Base-by-base conservation (phyloP, 2,797 vertebrate species). In the Mycteria americana region DNA sequence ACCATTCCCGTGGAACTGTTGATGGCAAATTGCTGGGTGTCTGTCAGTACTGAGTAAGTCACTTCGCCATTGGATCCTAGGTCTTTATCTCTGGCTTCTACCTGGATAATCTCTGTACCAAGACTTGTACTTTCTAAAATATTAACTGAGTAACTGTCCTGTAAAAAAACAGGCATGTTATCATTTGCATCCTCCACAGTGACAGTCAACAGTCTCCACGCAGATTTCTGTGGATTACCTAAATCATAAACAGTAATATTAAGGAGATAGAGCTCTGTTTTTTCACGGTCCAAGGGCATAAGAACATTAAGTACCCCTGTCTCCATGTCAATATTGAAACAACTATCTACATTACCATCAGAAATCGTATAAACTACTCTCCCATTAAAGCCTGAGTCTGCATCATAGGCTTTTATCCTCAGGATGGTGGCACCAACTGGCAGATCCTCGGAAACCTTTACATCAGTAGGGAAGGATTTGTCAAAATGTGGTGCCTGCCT, bases 311-410 rank as follows among this genome's bases (percentile, higher is more conserved):
- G 98, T 24, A 99, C 95, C 7, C 99, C 99, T 0, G 97, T 99
- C 65, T 99, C 98, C 98, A 99, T 98, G 91, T 99, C 98, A 72
- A 99, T 99, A 57, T 95, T 98, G 92, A 99, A 99, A 97, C 99
- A 99, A 92, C 98, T 99, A 91, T 99, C 99, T 12, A 96, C 98
- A 95, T 99, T 99, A 91, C 99, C 99, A 92, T 98, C 98, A 33
- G 99, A 98, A 97, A 99, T 99, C 35, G 99, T 98, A 63, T 99
- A 99, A 18, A 99, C 96, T 75, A 99, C 98, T 97, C 99, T 99
- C 82, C 99, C 99, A 70, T 99, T 99, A 97, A 99, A 99, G 85
- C 99, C 99, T 24, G 99, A 99, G 95, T 99, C 99, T 0, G 98
- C 98, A 97, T 99, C 99, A 6, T 98, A 99, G 19, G 99, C 99